Base-by-base conservation (phyloP, 2,113 vertebrate species). In the Ceyx melanurus region DNA sequence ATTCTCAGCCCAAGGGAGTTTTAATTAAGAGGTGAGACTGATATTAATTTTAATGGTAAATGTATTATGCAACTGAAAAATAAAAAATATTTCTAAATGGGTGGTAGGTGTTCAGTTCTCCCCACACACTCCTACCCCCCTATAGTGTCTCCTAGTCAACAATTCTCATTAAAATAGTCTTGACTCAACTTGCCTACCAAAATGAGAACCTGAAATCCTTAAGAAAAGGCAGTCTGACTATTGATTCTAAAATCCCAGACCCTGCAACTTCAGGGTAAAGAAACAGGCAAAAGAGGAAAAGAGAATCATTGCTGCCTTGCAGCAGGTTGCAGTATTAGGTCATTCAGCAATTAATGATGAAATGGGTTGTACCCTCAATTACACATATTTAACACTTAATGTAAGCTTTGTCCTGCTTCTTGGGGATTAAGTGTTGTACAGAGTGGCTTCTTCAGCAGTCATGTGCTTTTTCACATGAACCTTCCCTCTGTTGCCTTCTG, bases 261-360 rank as follows among this genome's bases (percentile, higher is more conserved):
- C 16, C 18, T 26, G 40, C 31, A 82, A 58, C 53, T 78, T 88
- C 13, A 40, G 9, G 35, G 42, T 82, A 51, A 76, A 82, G 56
- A 87, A 90, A 81, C 92, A 82, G 53, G 33, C 3, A 11, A 21
- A 67, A 28, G 35, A 89, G 57, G 33, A 76, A 53, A 81, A 35
- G 61, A 91, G 94, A 97, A 97, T 97, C 86, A 96, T 89, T 96
- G 94, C 88, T 94, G 93, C 86, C 88, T 97, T 96, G 86, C 65
- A 94, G 93, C 82, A 93, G 93, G 92, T 90, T 93, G 79, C 89
- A 92, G 90, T 92, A 91, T 83, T 94, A 90, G 94, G 89, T 96
- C 96, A 96, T 92, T 96, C 93, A 94, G 90, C 91, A 94, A 98
- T 98, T 98, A 98, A 98, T 98, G 98, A 97, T 96, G 95, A 97